Base-by-base conservation (phyloP, 2,113 vertebrate genomes). In the Erinaceus europaeus region DNA sequence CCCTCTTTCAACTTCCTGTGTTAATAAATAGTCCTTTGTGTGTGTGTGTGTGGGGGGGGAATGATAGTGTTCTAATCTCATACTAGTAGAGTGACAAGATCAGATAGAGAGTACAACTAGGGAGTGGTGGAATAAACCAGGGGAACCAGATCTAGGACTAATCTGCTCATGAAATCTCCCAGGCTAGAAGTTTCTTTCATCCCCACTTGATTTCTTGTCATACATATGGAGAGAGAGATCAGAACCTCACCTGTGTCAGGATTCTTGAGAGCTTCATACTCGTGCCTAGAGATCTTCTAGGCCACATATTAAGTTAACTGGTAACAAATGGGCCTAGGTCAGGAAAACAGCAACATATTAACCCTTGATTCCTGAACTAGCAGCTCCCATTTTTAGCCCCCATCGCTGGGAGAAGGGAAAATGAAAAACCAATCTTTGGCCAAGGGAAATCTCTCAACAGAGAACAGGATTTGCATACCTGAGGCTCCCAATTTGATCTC, bases 281-380 rank as follows among this genome's bases (percentile, higher is more conserved):
- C 91, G 13, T 86, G 57, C 13, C 27, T 15, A 40, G 72, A 69
- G 52, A 84, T 44, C 18, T 94, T 94, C 65, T 40, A 86, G 15
- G 72, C 89, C 42, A 96, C 85, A 7, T 95, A 94, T 0, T 96
- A 91, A 77, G 94, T 95, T 46, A 95, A 77, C n/a, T 53, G 76
- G 48, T 96, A 95, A n/a, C 71, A 18, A 4, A 95, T 86, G 40
- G 87, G 90, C 84, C 91, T 96, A 74, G 0, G 3, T 68, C 77
- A 71, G 64, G 80, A 59, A 55, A 52, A 67, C 6, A 38, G 44
- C 6, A 59, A 23, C 0, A 2, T 68, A 23, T 87, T 40, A 73
- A 53, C 40, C 79, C 52, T 79, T 78, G 34, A 1, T 25, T 27
- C 9, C 38, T 78, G 55, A 46, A 50, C 29, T 55, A 32, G 50